Evolutionary conservation across 2,797 vertebrate species (phyloP).

Genomic region (Liasis olivaceus): DNA sequence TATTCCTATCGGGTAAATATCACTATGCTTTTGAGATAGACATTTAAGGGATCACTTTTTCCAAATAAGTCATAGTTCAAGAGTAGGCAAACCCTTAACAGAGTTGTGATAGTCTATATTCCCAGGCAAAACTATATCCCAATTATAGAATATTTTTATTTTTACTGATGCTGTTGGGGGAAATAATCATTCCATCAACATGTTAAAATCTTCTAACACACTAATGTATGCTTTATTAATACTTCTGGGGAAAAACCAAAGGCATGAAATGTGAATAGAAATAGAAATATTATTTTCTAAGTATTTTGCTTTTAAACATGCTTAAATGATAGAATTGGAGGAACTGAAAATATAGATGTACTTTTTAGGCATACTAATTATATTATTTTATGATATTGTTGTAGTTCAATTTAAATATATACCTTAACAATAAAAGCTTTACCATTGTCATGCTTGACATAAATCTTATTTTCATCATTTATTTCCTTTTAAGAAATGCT

Average conservation of each 20-base stretch:
- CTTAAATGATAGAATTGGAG: neutral
- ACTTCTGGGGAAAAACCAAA: constrained; percentile 3
- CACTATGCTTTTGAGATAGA: neutral
- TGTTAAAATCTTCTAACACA: constrained; percentile 49
- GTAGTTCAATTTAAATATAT: neutral
- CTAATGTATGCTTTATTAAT: constrained; percentile 53
- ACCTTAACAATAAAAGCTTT: neutral
- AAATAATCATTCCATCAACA: neutral
- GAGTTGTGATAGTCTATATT: neutral
- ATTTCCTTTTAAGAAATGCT: neutral
- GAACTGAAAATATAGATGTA: neutral
- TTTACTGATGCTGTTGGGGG: neutral
- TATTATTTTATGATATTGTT: neutral
- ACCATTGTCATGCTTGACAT: neutral
- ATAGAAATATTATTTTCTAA: neutral
- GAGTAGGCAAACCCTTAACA: neutral
- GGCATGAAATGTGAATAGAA: neutral
- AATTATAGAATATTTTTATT: neutral
- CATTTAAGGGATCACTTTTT: neutral
- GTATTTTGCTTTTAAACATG: neutral
- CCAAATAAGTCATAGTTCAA: neutral
- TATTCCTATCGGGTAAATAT: neutral
- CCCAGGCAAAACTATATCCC: neutral
- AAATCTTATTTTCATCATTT: neutral
- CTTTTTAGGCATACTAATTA: neutral